Percentiles rank a stretch among this genome's conserved stretches.
phyloP scores from a whole-genome alignment of 1,140 invertebrate species.

The Ptiloglossa arizonensis region DNA sequence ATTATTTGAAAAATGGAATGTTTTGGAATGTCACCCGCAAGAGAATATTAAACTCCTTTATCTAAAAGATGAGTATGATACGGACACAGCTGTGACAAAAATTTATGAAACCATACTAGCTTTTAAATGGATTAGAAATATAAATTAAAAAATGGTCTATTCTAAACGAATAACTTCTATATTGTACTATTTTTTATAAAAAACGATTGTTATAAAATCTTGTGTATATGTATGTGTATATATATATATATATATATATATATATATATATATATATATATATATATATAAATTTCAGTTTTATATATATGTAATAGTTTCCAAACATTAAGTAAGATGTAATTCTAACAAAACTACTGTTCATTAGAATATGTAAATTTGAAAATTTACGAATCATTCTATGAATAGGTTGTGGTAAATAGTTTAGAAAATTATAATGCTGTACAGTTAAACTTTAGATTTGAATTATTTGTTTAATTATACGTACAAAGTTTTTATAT shows the following conservation, averaged over 20 bases:
- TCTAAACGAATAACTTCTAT: constrained; percentile 6
- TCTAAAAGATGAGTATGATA: constrained; percentile 82
- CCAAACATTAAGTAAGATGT: neutral
- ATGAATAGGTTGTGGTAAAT: neutral
- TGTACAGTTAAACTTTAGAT: constrained; percentile 6
- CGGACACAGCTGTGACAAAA: constrained; percentile 74
- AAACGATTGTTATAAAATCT: constrained; percentile 23
- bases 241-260: too few relatives aligned
- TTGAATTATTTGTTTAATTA: constrained; percentile 22
- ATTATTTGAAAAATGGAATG: constrained; percentile 89
- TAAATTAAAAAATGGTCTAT: constrained; percentile 59
- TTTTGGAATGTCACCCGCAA: constrained; percentile 87
- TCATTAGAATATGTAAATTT: neutral
- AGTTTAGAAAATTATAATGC: neutral
- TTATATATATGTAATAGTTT: too few relatives aligned
- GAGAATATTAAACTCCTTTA: constrained; percentile 83
- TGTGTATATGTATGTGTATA: too few relatives aligned
- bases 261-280: too few relatives aligned
- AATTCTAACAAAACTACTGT: neutral
- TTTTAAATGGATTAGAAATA: constrained; percentile 75
- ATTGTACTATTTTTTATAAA: constrained; percentile 43
- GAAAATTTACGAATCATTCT: neutral
- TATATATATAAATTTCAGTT: too few relatives aligned
- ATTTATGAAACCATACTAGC: constrained; percentile 73
- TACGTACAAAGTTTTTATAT: neutral